These are phyloP conservation scores for Ostrea edulis DNA, from an alignment of 1,140 invertebrate genomes.

Conservation along the genomic window DNA sequence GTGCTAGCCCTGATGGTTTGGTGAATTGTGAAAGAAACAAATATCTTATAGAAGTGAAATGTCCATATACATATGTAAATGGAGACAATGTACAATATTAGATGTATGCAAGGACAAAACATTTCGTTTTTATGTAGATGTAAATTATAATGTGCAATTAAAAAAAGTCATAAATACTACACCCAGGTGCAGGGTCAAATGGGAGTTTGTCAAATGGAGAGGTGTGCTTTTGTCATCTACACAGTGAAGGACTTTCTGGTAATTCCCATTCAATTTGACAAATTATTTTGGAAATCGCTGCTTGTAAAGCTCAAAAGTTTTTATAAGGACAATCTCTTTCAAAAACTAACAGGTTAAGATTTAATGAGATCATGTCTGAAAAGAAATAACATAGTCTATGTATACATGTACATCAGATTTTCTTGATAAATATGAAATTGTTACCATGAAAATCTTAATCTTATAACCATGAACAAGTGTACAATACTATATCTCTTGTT, in stretches of 20 bases:
- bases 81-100: too few species aligned
- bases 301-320: background rate
- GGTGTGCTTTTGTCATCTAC: constrained; percentile 39
- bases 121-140: constrained; percentile 14
- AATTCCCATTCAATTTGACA: constrained; percentile 33
- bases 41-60: too few species aligned
- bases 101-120: too few species aligned
- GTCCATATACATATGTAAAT: too few species aligned
- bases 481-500: too few species aligned
- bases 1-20: too few species aligned
- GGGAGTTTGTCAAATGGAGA: background rate
- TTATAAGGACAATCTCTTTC: constrained; percentile 16
- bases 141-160: background rate
- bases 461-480: too few species aligned
- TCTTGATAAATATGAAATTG: too few species aligned
- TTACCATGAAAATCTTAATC: too few species aligned
- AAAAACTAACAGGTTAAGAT: constrained; percentile 12
- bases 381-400: constrained; percentile 7
- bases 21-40: too few species aligned
- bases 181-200: constrained; percentile 41
- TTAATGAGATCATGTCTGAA: background rate
- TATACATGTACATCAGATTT: too few species aligned
- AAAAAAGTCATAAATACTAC: constrained; percentile 41
- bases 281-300: constrained; percentile 25
- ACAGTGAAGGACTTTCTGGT: constrained; percentile 40